Evolutionary conservation across 2,888 invertebrate species (phyloP).

Genomic region (Odontocolon sp.): DNA sequence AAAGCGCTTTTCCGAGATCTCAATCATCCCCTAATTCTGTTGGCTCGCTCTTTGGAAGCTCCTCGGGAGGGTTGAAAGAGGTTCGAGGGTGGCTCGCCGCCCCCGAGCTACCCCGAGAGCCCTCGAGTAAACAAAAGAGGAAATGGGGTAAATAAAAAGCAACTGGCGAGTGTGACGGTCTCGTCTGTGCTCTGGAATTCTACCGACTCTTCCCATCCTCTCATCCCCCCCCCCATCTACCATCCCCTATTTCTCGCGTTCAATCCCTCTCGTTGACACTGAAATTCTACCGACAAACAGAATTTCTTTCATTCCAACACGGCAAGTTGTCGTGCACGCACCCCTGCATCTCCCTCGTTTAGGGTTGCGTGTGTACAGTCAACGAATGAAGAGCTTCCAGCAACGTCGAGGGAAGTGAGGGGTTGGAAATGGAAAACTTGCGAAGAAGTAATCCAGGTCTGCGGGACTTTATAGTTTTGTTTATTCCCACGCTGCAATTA

Average conservation of each 20-base stretch:
- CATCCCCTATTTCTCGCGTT: neutral
- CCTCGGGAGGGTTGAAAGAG: constrained; percentile 37
- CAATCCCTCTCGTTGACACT: constrained; percentile 35
- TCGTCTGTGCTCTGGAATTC: constrained; percentile 36
- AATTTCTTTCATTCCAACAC: constrained; percentile 22
- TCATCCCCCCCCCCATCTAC: neutral
- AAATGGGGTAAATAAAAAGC: constrained; percentile 78
- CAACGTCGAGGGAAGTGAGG: neutral
- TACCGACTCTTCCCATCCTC: neutral
- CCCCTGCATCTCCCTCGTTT: neutral
- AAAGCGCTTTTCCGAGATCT: constrained; percentile 49
- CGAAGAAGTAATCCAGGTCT: constrained; percentile 69
- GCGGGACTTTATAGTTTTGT: constrained; percentile 73
- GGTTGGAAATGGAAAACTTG: constrained; percentile 58
- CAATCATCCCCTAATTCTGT: constrained; percentile 68
- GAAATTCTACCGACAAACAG: constrained; percentile 32
- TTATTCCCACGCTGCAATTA: constrained; percentile 73
- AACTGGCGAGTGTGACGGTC: constrained; percentile 66
- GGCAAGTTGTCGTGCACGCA: constrained; percentile 28
- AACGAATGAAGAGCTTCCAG: neutral
- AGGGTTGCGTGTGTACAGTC: neutral
- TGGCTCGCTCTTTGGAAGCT: constrained; percentile 52
- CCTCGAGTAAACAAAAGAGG: constrained; percentile 76
- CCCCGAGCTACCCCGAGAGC: constrained; percentile 59
- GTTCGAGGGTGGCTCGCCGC: constrained; percentile 42